Base-by-base conservation (phyloP, 1,140 invertebrate species). In the Orius insidiosus region DNA sequence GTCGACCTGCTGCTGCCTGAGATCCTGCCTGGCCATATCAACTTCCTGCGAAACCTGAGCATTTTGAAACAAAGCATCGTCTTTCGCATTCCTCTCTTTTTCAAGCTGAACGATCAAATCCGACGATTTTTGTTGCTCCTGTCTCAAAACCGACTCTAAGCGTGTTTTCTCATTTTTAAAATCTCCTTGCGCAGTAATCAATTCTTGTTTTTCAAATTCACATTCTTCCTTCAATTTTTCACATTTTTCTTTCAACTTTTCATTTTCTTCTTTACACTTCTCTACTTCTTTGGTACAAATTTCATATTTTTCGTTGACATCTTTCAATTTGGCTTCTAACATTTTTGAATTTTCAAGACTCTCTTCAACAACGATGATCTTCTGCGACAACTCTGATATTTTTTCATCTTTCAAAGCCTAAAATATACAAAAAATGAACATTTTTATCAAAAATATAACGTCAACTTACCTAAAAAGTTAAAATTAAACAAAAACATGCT, bases 31-130 rank as follows among this genome's bases (percentile, higher is more conserved):
- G 1, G 77, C 71, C 42, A 83, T 67, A 59, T 85, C 79, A 45
- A 80, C 69, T 45, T 81, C 76, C 58, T 87, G 84, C 0, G 82
- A 86, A 47, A 87, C 76, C 60, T 85, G 76, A 3, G 84, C 84
- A 59, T 85, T 88, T 18, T 82, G 69, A 30, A 88, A 55, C 42
- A 87, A 60, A 1, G 78, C 75, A 8, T 75, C 72, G 58, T 85
- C 76, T 54, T 83, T 86, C 15, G 59, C 62, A 15, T 65, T 59
- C 7, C 66, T 34, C 36, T 53, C 58, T 0, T 59, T 52, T 39
- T 60, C 51, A 4, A 67, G 46, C 3, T 58, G 58, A 1, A 57
- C 56, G 9, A 50, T 55, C 44, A 62, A 60, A 0, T 47, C 54
- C 2, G 66, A 59, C 6, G 59, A 55, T 5, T 56, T 55, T 15